Evolutionary conservation across 1,140 invertebrate species (phyloP).

Genomic region (Neodiprion lecontei): DNA sequence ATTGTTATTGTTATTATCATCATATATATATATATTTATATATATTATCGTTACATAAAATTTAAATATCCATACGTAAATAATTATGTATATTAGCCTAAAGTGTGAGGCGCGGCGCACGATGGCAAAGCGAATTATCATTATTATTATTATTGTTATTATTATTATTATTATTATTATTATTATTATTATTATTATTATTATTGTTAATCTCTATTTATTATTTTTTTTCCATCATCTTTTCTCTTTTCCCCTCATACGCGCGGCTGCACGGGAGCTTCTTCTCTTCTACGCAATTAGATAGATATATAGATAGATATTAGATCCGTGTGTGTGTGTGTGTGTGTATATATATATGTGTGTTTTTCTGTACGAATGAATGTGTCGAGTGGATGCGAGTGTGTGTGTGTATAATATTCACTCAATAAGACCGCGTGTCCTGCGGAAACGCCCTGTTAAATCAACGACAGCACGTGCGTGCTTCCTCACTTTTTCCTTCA

Average conservation of each 20-base stretch:
- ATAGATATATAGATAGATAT: background rate
- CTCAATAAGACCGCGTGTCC: background rate
- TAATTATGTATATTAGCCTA: conserved; percentile 51
- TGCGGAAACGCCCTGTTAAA: conserved; percentile 17
- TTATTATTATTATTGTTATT: no score
- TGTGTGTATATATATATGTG: background rate
- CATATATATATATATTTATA: conserved; percentile 30
- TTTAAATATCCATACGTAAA: conserved; percentile 46
- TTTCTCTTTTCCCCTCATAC: background rate
- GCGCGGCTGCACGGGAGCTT: no score
- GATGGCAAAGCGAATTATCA: conserved; percentile 58
- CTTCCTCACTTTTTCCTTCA: background rate
- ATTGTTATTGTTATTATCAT: conserved; percentile 48
- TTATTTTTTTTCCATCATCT: background rate
- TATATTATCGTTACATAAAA: conserved; percentile 38
- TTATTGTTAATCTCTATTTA: background rate
- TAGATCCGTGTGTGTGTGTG: background rate
- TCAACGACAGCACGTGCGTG: background rate
- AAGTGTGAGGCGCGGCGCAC: conserved; percentile 60
- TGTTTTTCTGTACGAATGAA: background rate
- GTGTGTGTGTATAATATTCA: background rate
- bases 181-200: no score
- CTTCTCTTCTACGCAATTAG: no score
- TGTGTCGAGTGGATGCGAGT: background rate
- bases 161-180: no score